Conservation (phyloP, 2,797 vertebrate genomes). For the Enteromius anoplus region DNA sequence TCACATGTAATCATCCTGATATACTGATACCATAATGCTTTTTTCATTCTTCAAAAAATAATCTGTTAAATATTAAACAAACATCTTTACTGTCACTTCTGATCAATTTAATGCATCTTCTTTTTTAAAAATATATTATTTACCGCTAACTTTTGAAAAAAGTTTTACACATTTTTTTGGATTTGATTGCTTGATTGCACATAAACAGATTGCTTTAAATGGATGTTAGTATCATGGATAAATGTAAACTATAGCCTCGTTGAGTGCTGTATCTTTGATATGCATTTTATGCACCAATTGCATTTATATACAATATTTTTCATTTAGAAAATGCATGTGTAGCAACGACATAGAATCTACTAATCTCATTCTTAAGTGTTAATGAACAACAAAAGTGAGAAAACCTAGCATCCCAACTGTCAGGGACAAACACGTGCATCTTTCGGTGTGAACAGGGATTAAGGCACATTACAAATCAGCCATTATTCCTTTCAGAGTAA, state of each 20-base stretch:
- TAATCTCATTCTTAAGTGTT: neutral
- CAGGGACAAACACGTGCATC: neutral
- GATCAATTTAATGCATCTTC: no score
- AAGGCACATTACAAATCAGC: neutral
- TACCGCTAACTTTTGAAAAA: neutral
- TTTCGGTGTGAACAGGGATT: neutral
- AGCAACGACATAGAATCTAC: neutral
- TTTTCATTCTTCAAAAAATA: neutral
- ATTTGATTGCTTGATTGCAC: no score
- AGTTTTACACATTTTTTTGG: neutral
- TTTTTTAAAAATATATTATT: no score
- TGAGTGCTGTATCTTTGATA: neutral
- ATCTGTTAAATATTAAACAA: no score
- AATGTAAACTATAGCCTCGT: neutral
- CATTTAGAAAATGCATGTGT: neutral
- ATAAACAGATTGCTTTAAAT: neutral
- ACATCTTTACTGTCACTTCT: no score
- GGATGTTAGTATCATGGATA: neutral
- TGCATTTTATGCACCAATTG: neutral
- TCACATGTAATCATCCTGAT: neutral
- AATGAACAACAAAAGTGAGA: neutral
- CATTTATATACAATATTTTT: neutral
- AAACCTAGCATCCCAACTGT: neutral
- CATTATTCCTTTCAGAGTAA: neutral
- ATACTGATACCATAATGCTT: neutral